Conservation (phyloP, 2,888 invertebrate genomes). For the Plagiodera versicolora region DNA sequence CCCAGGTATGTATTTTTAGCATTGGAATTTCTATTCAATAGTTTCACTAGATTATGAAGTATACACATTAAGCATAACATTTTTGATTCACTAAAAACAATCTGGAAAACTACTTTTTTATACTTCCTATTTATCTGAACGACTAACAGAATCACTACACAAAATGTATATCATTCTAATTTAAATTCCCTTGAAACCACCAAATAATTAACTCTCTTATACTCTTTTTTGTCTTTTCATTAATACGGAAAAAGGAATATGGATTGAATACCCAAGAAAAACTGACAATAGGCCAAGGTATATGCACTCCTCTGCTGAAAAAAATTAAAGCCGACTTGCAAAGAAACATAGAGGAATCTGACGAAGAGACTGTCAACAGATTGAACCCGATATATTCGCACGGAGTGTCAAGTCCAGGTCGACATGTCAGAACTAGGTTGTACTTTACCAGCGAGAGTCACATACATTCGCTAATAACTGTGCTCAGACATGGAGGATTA, state of each 20-base stretch:
- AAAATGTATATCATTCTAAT: no score
- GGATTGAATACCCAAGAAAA: constrained; percentile 95
- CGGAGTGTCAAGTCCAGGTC: constrained; percentile 96
- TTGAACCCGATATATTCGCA: constrained; percentile 97
- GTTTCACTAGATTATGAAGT: no score
- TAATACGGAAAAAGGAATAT: constrained; percentile 73
- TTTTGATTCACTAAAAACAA: no score
- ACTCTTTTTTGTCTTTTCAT: constrained; percentile 28
- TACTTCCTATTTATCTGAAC: no score
- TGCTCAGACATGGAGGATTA: constrained; percentile 89
- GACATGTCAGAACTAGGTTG: constrained; percentile 96
- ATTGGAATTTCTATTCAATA: no score
- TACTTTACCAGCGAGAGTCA: constrained; percentile 99
- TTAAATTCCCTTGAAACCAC: no score
- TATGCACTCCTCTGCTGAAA: constrained; percentile 93
- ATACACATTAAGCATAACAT: no score
- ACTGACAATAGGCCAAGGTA: constrained; percentile 93
- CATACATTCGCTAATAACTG: constrained; percentile 95
- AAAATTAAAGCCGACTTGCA: constrained; percentile 95
- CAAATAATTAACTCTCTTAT: constrained; percentile 15
- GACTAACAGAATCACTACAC: no score
- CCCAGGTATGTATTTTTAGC: constrained; percentile 67
- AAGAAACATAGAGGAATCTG: constrained; percentile 87
- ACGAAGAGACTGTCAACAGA: constrained; percentile 92
- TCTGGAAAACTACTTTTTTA: no score